A percentile compares a stretch with the other conserved stretches of the same genome.
These are phyloP conservation scores for Elephantulus edwardii DNA, from an alignment of 2,113 vertebrate genomes.

Conservation along the genomic window DNA sequence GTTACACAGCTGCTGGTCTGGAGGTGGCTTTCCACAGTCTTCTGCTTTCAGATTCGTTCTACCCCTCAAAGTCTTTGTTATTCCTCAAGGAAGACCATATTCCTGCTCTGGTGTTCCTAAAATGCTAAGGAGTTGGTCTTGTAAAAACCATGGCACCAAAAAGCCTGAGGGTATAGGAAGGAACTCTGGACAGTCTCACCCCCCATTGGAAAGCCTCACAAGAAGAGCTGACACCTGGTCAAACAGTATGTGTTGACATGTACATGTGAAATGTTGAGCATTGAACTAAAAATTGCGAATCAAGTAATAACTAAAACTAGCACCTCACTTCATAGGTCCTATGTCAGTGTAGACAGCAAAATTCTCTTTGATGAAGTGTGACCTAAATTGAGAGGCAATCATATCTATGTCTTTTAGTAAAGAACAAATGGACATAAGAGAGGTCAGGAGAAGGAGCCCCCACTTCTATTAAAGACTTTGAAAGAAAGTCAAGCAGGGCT, in stretches of 20 bases:
- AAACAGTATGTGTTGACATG: too few species aligned
- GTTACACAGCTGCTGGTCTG: not conserved
- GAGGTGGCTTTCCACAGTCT: not conserved
- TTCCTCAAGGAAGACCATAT: not conserved
- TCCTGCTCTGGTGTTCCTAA: not conserved
- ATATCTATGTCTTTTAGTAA: not conserved
- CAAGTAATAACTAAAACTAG: not conserved
- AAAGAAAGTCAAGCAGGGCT: not conserved
- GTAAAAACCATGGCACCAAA: not conserved
- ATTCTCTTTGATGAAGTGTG: fast-evolving
- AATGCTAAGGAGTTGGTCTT: not conserved
- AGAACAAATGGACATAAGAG: not conserved
- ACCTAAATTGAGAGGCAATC: not conserved
- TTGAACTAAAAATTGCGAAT: not conserved
- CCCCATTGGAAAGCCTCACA: not conserved
- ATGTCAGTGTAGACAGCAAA: not conserved
- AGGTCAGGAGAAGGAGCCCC: not conserved
- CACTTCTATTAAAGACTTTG: not conserved
- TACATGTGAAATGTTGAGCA: not conserved
- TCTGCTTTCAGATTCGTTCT: not conserved
- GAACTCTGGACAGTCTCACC: not conserved
- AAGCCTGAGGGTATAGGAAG: not conserved
- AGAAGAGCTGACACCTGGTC: not conserved
- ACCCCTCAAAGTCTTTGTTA: not conserved
- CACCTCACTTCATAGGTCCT: not conserved